Conservation (phyloP, 2,888 invertebrate genomes). For the Tethea ocularis region DNA sequence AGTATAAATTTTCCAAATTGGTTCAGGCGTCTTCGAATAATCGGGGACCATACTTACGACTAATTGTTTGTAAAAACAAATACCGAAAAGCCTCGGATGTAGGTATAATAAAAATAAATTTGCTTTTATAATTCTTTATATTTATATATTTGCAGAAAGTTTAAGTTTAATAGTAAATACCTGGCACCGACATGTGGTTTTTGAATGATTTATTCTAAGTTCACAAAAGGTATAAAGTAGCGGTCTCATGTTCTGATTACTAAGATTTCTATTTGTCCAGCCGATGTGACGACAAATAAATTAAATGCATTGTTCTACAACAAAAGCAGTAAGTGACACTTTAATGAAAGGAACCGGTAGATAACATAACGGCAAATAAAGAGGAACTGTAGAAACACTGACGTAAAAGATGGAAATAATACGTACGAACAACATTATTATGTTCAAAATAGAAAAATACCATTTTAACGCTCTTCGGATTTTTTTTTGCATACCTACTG, state of each 20-base stretch:
- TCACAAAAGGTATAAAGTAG: slow-evolving; percentile 44
- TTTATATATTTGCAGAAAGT: no score
- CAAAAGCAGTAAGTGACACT: slow-evolving; percentile 35
- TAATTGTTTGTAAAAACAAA: no score
- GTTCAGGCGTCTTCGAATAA: no score
- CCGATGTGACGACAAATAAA: slow-evolving; percentile 33
- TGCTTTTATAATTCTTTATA: no score
- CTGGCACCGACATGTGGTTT: neutral
- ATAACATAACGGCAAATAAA: slow-evolving; percentile 1
- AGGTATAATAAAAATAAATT: no score
- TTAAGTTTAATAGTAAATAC: neutral
- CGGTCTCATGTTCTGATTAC: slow-evolving; percentile 54
- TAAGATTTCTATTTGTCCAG: slow-evolving; percentile 47
- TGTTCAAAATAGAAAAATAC: neutral
- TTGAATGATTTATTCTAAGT: slow-evolving; percentile 18
- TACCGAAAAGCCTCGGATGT: no score
- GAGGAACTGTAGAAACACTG: slow-evolving; percentile 7
- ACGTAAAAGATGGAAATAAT: slow-evolving; percentile 9
- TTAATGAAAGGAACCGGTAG: slow-evolving; percentile 12
- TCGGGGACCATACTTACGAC: no score
- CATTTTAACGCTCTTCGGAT: neutral
- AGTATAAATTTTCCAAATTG: no score
- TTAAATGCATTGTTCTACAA: slow-evolving; percentile 42
- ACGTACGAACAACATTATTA: neutral
- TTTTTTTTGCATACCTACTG: no score